phyloP scores from a whole-genome alignment of 2,888 invertebrate genomes.

The Tinea trinotella region DNA sequence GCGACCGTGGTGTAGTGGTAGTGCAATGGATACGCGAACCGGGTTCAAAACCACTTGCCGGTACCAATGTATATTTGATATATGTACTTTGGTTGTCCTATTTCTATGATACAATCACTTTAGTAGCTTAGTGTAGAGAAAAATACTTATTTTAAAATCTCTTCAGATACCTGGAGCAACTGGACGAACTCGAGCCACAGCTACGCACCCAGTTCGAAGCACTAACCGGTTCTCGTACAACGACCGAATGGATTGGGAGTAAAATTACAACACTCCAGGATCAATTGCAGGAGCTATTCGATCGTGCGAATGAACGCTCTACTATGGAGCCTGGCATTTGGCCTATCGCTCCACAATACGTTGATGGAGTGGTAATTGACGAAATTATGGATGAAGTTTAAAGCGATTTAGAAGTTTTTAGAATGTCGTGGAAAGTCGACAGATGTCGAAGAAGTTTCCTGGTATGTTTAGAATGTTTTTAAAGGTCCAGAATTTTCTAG shows the following conservation, averaged over 20 bases:
- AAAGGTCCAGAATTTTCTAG: background rate
- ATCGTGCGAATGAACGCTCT: constrained; percentile 26
- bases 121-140: no score
- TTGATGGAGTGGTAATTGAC: background rate
- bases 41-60: no score
- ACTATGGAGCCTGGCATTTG: constrained; percentile 11
- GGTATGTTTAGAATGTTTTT: no score
- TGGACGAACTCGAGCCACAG: constrained; percentile 64
- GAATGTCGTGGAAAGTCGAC: no score
- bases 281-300: constrained; percentile 52
- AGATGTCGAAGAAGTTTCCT: no score
- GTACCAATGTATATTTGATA: no score
- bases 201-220: constrained; percentile 62
- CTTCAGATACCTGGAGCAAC: constrained; percentile 61
- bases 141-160: background rate
- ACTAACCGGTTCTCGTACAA: constrained; percentile 70
- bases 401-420: no score
- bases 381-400: background rate
- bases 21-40: no score
- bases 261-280: constrained; percentile 65
- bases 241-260: constrained; percentile 75
- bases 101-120: no score
- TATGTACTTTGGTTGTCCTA: no score
- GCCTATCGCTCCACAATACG: background rate
- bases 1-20: no score